phyloP scores from a whole-genome alignment of 2,797 vertebrate species.

The Sebastes variabilis region DNA sequence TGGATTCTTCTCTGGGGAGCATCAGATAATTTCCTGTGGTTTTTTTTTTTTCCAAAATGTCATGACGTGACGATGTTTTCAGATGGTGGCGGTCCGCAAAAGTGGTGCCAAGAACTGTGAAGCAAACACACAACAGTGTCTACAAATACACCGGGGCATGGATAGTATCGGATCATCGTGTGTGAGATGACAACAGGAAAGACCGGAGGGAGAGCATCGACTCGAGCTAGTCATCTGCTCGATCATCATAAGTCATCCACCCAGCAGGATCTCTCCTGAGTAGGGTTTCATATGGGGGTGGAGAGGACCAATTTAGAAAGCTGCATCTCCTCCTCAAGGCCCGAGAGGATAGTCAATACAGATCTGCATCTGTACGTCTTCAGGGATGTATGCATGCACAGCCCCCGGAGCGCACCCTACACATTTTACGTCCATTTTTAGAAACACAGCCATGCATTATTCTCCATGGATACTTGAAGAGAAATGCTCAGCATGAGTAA shows the following conservation, averaged over 20 bases:
- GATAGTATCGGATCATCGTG: slow-evolving; percentile 29
- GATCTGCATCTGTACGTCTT: slow-evolving; percentile 54
- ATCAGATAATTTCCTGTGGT: slow-evolving; percentile 30
- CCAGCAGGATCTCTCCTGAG: slow-evolving; percentile 39
- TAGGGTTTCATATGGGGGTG: slow-evolving; percentile 52
- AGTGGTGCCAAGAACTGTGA: slow-evolving; percentile 17
- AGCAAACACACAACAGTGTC: slow-evolving; percentile 2
- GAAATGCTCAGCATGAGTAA: slow-evolving; percentile 22
- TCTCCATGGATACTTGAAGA: slow-evolving; percentile 42
- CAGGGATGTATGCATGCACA: slow-evolving; percentile 18
- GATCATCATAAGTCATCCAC: slow-evolving; percentile 41
- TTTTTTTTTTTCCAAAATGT: slow-evolving; percentile 39
- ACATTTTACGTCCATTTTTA: slow-evolving; percentile 46
- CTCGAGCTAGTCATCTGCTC: slow-evolving; percentile 34
- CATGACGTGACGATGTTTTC: slow-evolving; percentile 25
- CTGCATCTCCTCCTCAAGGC: slow-evolving; percentile 43
- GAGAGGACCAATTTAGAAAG: slow-evolving; percentile 61
- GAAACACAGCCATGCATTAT: slow-evolving; percentile 23
- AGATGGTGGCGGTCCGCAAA: slow-evolving; percentile 19
- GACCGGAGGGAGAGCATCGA: slow-evolving; percentile 37
- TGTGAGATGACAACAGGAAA: slow-evolving; percentile 48
- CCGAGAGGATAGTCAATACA: slow-evolving; percentile 48
- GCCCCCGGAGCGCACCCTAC: slow-evolving; percentile 20
- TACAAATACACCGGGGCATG: slow-evolving; percentile 12
- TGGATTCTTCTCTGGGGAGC: slow-evolving; percentile 41